These are phyloP conservation scores for Cephalophus harveyi DNA, from an alignment of 2,113 vertebrate species.

Conservation along the genomic window DNA sequence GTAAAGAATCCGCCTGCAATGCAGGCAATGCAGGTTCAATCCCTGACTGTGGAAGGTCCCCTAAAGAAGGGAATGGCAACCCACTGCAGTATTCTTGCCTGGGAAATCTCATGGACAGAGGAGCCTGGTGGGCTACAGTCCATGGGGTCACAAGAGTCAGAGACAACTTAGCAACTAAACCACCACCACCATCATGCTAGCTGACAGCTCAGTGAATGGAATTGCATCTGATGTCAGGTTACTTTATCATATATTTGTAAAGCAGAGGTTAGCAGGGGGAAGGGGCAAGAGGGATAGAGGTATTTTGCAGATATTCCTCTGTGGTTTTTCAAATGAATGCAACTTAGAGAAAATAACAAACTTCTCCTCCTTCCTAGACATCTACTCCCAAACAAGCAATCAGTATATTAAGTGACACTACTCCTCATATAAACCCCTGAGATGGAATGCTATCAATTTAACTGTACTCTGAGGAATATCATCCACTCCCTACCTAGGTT, in stretches of 20 bases:
- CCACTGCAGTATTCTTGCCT: background rate
- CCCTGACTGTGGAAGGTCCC: background rate
- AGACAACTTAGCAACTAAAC: background rate
- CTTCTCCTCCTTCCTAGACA: background rate
- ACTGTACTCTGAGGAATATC: background rate
- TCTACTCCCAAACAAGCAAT: conserved; percentile 34
- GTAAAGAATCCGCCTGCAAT: background rate
- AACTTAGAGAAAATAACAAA: conserved; percentile 16
- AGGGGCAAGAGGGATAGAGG: rapidly evolving
- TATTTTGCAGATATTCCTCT: background rate
- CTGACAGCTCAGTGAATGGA: background rate
- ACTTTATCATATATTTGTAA: background rate
- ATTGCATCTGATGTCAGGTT: background rate
- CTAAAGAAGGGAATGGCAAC: background rate
- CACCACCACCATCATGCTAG: background rate
- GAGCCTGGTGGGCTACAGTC: background rate
- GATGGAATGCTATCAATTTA: background rate
- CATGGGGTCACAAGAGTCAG: background rate
- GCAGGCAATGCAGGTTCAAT: background rate
- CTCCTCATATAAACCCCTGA: conserved; percentile 1
- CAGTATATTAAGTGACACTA: conserved; percentile 6
- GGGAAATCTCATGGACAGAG: background rate
- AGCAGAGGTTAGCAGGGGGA: background rate
- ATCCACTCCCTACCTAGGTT: background rate
- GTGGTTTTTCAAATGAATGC: conserved; percentile 46